Evolutionary conservation across 2,113 vertebrate species (phyloP).

Genomic region (Hippocampus guttulatus): DNA sequence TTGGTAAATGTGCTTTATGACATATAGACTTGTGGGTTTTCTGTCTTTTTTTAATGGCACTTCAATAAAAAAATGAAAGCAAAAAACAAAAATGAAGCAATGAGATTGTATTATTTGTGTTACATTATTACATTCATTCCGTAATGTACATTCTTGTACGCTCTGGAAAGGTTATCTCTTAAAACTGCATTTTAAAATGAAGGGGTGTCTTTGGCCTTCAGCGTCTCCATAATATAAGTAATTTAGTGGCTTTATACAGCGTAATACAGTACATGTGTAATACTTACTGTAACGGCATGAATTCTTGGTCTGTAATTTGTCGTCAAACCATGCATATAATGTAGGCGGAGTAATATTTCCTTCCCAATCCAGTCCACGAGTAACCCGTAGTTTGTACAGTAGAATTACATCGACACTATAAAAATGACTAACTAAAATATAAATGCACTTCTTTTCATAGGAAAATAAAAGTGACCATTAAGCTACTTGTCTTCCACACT

Average conservation of each 20-base stretch:
- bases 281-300: constrained; percentile 48
- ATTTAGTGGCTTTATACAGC: constrained; percentile 49
- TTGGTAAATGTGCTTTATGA: constrained; percentile 7
- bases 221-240: constrained; percentile 48
- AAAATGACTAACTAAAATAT: constrained; percentile 74
- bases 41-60: constrained; percentile 3
- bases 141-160: constrained; percentile 57
- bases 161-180: constrained; percentile 53
- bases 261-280: constrained; percentile 33
- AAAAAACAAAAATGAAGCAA: constrained; percentile 29
- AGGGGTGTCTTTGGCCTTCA: constrained; percentile 69
- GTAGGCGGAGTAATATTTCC: constrained; percentile 55
- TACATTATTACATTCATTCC: constrained; percentile 63
- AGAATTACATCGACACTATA: constrained; percentile 61
- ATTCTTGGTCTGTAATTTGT: constrained; percentile 49
- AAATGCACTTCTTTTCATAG: constrained; percentile 70
- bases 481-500: constrained; percentile 62
- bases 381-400: constrained; percentile 65
- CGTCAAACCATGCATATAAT: constrained; percentile 66
- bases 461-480: constrained; percentile 71
- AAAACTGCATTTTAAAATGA: constrained; percentile 43
- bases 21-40: constrained; percentile 4
- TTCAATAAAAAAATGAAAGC: constrained; percentile 43
- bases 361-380: constrained; percentile 57
- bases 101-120: constrained; percentile 55